Evolutionary conservation across 2,888 invertebrate genomes (phyloP).

Genomic region (Prosapia bicincta): DNA sequence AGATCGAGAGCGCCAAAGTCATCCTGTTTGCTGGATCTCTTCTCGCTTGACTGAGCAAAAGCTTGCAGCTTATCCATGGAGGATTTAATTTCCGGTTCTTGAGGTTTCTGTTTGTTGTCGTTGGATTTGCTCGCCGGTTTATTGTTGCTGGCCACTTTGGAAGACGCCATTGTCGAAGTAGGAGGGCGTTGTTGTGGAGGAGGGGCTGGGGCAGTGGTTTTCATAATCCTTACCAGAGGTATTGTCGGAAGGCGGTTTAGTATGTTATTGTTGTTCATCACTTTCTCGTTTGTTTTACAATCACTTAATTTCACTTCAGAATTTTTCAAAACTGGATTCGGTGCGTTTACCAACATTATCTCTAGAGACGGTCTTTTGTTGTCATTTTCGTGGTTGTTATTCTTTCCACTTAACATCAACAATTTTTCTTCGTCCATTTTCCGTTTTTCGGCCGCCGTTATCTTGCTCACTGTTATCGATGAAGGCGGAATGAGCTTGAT

Average conservation of each 20-base stretch:
- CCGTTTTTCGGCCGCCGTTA: conserved; percentile 41
- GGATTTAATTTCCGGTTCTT: neutral
- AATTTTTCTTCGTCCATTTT: conserved; percentile 40
- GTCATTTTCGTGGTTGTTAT: conserved; percentile 40
- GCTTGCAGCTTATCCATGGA: neutral
- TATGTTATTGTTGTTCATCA: neutral
- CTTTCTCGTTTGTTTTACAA: neutral
- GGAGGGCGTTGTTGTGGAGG: neutral
- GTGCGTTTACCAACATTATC: conserved; percentile 42
- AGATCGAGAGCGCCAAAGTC: conserved; percentile 54
- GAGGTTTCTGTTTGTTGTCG: neutral
- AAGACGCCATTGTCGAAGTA: neutral
- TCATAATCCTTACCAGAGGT: conserved; percentile 4
- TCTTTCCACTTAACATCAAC: conserved; percentile 31
- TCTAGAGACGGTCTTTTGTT: conserved; percentile 42
- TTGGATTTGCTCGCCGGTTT: neutral
- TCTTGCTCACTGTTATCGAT: conserved; percentile 45
- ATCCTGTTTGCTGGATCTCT: conserved; percentile 40
- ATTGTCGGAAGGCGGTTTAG: conserved; percentile 32
- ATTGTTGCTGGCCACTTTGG: neutral
- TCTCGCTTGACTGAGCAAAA: neutral
- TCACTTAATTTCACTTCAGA: conserved; percentile 4
- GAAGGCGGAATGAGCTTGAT: conserved; percentile 41
- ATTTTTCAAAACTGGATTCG: conserved; percentile 13
- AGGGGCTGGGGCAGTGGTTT: neutral